Evolutionary conservation across 1,140 invertebrate genomes (phyloP).

Genomic region (Danaus melanippus): DNA sequence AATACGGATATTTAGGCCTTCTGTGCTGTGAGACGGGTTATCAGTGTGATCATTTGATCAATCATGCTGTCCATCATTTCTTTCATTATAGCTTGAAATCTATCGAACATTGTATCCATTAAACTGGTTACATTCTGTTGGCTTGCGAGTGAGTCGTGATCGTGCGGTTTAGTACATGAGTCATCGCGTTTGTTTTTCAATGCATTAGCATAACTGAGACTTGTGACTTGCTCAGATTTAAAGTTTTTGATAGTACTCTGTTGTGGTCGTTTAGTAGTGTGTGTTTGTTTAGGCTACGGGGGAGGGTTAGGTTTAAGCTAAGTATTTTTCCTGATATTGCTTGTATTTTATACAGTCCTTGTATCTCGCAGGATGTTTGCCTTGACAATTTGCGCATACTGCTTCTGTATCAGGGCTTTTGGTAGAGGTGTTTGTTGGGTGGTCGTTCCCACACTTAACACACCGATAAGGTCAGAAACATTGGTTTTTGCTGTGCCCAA

Average conservation of each 20-base stretch:
- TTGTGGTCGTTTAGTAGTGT: no score
- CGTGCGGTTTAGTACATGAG: no score
- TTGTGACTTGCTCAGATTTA: no score
- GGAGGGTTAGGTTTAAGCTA: not conserved
- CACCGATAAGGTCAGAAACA: constrained; percentile 25
- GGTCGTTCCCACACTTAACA: constrained; percentile 30
- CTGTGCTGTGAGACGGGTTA: not conserved
- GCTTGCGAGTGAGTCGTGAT: no score
- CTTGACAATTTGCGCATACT: constrained; percentile 4
- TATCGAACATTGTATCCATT: no score
- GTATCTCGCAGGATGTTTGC: constrained; percentile 21
- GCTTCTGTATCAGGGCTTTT: constrained; percentile 19
- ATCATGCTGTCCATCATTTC: constrained; percentile 6
- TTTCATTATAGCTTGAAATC: not conserved
- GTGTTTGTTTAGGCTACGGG: no score
- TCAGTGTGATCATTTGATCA: constrained; percentile 3
- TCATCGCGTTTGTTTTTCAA: no score
- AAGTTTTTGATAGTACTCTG: no score
- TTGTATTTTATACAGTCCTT: constrained; percentile 21
- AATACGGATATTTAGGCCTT: not conserved
- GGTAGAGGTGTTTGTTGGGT: constrained; percentile 13
- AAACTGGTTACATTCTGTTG: no score
- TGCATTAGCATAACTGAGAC: no score
- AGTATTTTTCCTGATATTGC: constrained; percentile 10
- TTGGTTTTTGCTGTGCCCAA: constrained; percentile 30